These are phyloP conservation scores for Notechis scutatus DNA, from an alignment of 2,113 vertebrate genomes.

Conservation along the genomic window DNA sequence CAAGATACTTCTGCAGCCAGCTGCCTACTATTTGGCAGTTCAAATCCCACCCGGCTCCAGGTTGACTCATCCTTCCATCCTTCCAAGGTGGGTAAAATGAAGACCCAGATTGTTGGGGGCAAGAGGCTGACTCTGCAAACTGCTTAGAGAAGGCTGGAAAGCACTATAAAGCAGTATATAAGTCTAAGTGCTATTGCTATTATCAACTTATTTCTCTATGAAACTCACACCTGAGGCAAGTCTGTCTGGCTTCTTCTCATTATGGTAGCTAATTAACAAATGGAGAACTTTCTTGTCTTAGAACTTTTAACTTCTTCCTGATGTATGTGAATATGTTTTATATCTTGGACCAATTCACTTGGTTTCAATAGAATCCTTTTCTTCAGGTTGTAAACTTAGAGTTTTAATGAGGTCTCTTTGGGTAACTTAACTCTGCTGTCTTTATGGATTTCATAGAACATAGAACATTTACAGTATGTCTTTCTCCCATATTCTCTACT, in stretches of 20 bases:
- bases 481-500: neutral
- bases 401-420: neutral
- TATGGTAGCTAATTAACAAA: no score
- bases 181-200: no score
- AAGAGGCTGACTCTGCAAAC: no score
- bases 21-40: no score
- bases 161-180: no score
- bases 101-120: no score
- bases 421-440: neutral
- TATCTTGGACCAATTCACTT: neutral
- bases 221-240: neutral
- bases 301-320: neutral
- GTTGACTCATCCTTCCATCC: no score
- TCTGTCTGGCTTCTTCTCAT: neutral
- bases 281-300: neutral
- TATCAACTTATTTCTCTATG: neutral
- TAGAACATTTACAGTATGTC: neutral
- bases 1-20: no score
- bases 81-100: no score
- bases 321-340: neutral
- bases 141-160: no score
- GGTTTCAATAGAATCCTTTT: neutral
- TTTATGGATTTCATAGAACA: neutral
- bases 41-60: no score
- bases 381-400: neutral